These are phyloP conservation scores for Pandion haliaetus DNA, from an alignment of 2,113 vertebrate species.

Conservation along the genomic window DNA sequence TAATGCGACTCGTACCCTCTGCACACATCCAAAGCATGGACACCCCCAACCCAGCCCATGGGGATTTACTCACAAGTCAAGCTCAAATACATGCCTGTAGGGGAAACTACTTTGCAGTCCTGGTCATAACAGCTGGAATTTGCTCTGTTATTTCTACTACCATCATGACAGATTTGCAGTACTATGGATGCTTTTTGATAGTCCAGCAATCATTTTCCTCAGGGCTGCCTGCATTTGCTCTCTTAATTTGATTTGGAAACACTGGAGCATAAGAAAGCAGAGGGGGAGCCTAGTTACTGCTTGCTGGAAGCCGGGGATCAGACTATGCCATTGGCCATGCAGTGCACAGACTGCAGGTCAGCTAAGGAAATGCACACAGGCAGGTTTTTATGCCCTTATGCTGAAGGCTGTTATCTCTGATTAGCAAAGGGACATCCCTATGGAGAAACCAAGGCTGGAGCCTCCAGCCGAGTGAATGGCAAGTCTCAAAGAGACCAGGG, in stretches of 20 bases:
- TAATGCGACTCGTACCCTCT: background rate
- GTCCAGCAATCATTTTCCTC: background rate
- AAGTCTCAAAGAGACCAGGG: background rate
- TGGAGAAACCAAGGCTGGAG: background rate
- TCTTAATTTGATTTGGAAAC: background rate
- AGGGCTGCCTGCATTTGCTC: background rate
- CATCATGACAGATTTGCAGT: background rate
- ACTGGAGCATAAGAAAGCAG: background rate
- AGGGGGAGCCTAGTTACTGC: background rate
- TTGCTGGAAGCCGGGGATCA: background rate
- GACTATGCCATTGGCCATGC: accelerated
- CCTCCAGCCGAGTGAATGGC: background rate
- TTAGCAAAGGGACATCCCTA: background rate
- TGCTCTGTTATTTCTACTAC: background rate
- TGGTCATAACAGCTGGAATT: background rate
- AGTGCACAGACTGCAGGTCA: background rate
- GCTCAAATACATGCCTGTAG: background rate
- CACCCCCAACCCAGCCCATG: too few species aligned
- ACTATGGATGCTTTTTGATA: background rate
- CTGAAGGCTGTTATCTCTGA: background rate
- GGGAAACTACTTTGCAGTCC: background rate
- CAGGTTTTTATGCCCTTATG: background rate
- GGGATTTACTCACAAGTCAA: background rate
- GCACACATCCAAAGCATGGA: background rate
- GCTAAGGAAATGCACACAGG: background rate